Percentiles rank a stretch among this genome's conserved stretches.
phyloP scores from a whole-genome alignment of 2,888 invertebrate species.

The Nowickia ferox region DNA sequence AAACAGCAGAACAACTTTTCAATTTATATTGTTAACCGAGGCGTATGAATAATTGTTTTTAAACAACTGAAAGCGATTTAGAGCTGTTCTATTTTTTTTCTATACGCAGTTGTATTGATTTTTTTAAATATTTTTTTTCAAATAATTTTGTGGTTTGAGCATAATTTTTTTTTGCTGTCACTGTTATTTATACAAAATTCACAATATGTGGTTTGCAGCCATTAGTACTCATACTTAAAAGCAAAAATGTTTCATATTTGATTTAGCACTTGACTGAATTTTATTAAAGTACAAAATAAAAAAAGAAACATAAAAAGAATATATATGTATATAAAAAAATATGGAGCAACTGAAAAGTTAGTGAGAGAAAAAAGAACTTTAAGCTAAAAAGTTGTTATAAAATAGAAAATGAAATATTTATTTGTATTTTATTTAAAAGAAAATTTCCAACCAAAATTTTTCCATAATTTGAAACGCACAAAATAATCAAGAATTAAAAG shows the following conservation, averaged over 20 bases:
- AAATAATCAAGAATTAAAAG: too few species aligned
- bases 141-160: constrained; percentile 51
- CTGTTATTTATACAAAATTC: constrained; percentile 10
- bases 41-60: constrained; percentile 57
- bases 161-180: background rate
- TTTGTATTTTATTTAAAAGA: background rate
- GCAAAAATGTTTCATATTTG: constrained; percentile 2
- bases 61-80: constrained; percentile 49
- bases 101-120: constrained; percentile 2
- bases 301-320: too few species aligned
- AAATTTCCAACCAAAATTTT: background rate
- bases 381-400: background rate
- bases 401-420: background rate
- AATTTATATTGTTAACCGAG: constrained; percentile 59
- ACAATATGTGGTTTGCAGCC: constrained; percentile 56
- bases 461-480: background rate
- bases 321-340: constrained; percentile 1
- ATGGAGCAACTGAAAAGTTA: background rate
- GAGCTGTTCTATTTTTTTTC: constrained; percentile 43
- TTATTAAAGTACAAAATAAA: constrained; percentile 1
- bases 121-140: constrained; percentile 9
- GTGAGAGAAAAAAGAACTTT: background rate
- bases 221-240: constrained; percentile 40
- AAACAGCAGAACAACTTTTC: constrained; percentile 5
- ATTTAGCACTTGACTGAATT: constrained; percentile 49